Percentiles rank a stretch among this genome's conserved stretches.
Evolutionary conservation across 37 sponge, comb jelly and placozoan genomes (phyloP).

Genomic region (Ephydatia muelleri): DNA sequence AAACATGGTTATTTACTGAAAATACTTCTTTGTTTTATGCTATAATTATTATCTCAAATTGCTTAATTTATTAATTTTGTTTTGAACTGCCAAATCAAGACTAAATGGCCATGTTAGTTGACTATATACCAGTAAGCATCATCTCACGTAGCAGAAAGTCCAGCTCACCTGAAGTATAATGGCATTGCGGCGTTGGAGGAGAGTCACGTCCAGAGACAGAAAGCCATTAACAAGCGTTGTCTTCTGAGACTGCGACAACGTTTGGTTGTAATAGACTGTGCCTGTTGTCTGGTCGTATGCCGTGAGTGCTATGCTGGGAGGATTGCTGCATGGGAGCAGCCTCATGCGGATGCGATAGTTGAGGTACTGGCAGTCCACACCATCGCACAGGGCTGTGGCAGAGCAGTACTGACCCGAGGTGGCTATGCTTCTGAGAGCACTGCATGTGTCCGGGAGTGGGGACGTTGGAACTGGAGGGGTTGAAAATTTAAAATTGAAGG

Average conservation of each 20-base stretch:
- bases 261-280: background rate
- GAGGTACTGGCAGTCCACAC: background rate
- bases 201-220: background rate
- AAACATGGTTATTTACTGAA: too few species aligned
- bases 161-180: background rate
- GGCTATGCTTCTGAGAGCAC: background rate
- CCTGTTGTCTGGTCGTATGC: background rate
- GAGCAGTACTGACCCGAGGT: background rate
- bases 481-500: too few species aligned
- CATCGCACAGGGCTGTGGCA: background rate
- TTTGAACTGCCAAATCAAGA: too few species aligned
- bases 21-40: too few species aligned
- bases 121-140: too few species aligned
- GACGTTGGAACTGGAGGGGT: background rate
- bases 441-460: background rate
- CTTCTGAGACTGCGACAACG: background rate
- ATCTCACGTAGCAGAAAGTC: too few species aligned
- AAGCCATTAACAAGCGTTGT: background rate
- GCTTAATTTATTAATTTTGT: too few species aligned
- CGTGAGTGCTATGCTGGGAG: background rate
- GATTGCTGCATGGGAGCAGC: background rate
- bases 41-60: too few species aligned
- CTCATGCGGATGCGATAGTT: background rate
- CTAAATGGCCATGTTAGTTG: too few species aligned
- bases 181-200: background rate